Conservation (phyloP, 2,888 invertebrate species). For the Anthophora plumipes region DNA sequence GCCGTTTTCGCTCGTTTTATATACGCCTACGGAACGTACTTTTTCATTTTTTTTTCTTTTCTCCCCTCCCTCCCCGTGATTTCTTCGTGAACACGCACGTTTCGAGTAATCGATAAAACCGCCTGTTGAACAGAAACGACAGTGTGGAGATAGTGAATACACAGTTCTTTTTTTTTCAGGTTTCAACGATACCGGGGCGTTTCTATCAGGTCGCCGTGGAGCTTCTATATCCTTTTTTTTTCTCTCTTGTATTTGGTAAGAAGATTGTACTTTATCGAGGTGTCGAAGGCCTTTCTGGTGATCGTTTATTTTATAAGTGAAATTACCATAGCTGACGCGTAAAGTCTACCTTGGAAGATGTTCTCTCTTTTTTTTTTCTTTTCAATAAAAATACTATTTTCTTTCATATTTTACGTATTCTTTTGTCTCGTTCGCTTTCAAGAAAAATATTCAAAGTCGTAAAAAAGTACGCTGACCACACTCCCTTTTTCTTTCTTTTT, state of each 20-base stretch:
- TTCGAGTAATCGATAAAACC: not conserved
- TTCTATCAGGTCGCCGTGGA: conserved; percentile 6
- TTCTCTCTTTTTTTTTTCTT: too few relatives aligned
- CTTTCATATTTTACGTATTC: conserved; percentile 1
- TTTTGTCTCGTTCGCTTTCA: conserved; percentile 2
- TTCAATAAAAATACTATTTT: conserved; percentile 38
- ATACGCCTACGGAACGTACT: not conserved
- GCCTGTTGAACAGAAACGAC: not conserved
- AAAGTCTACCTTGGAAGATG: conserved; percentile 21
- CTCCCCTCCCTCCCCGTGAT: not conserved
- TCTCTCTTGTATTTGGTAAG: conserved; percentile 34
- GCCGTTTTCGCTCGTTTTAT: conserved; percentile 21
- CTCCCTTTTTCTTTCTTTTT: too few relatives aligned
- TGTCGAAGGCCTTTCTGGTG: conserved; percentile 40
- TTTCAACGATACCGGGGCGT: too few relatives aligned
- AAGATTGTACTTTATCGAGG: conserved; percentile 39
- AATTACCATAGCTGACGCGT: conserved; percentile 25
- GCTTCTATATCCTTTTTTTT: conserved; percentile 1
- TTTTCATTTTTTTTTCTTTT: not conserved
- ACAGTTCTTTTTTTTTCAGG: too few relatives aligned
- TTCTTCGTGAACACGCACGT: not conserved
- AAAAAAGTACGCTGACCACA: conserved; percentile 28
- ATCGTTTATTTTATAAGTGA: conserved; percentile 19
- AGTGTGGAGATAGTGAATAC: too few relatives aligned
- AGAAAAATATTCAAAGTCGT: conserved; percentile 22